Evolutionary conservation across 1,140 invertebrate genomes (phyloP).

Genomic region (Nilaparvata lugens): DNA sequence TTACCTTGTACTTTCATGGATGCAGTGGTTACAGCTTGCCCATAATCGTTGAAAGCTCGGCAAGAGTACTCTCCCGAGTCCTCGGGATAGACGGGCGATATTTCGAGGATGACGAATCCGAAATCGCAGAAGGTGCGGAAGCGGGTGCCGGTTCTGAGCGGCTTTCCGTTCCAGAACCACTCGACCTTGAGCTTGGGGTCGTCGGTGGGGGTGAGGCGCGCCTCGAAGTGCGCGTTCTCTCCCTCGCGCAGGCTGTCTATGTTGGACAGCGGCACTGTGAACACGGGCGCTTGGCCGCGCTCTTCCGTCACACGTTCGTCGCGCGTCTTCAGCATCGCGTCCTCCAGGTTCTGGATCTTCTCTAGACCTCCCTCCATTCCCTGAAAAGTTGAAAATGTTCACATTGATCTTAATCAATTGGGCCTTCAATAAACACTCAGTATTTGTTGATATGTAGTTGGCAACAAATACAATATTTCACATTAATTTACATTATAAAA

Average conservation of each 20-base stretch:
- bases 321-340: slow-evolving; percentile 61
- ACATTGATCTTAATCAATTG: no score
- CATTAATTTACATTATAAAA: no score
- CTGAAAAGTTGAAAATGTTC: slow-evolving; percentile 37
- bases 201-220: slow-evolving; percentile 80
- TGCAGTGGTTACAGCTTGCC: slow-evolving; percentile 87
- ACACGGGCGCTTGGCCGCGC: slow-evolving; percentile 74
- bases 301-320: slow-evolving; percentile 60
- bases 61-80: slow-evolving; percentile 91
- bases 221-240: slow-evolving; percentile 92
- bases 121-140: slow-evolving; percentile 93
- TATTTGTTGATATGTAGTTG: no score
- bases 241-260: slow-evolving; percentile 77
- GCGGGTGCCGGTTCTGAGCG: slow-evolving; percentile 76
- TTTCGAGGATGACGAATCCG: slow-evolving; percentile 88
- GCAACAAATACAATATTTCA: no score
- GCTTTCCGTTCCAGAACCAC: slow-evolving; percentile 92
- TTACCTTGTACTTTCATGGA: slow-evolving; percentile 76
- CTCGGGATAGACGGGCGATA: slow-evolving; percentile 89
- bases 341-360: slow-evolving; percentile 87
- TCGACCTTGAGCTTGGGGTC: slow-evolving; percentile 92
- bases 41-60: slow-evolving; percentile 79
- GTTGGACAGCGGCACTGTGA: slow-evolving; percentile 82
- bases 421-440: no score
- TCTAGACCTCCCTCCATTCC: slow-evolving; percentile 89